phyloP scores from a whole-genome alignment of 2,888 invertebrate species.

The Polietes domitor region DNA sequence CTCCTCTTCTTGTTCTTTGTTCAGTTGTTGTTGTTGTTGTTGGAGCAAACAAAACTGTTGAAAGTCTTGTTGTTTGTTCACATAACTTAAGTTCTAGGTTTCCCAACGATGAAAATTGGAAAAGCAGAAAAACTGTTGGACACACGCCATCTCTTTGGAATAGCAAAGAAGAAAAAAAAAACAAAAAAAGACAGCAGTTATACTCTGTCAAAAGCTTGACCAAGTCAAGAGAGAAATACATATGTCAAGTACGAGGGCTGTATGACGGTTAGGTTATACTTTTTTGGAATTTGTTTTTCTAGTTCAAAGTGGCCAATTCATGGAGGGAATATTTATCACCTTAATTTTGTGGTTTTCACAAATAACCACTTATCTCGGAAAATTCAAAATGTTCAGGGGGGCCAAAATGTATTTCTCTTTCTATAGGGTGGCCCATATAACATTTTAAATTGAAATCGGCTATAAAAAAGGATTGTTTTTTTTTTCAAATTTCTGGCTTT shows the following conservation, averaged over 20 bases:
- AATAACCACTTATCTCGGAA: too few species aligned
- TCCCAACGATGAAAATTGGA: not conserved
- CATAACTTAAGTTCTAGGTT: not conserved
- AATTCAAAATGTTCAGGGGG: too few species aligned
- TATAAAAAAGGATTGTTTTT: too few species aligned
- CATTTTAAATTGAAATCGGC: too few species aligned
- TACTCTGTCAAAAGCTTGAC: constrained; percentile 34
- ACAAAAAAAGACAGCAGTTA: not conserved
- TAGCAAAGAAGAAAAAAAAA: too few species aligned
- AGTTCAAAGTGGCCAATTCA: too few species aligned
- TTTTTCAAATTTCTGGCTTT: too few species aligned
- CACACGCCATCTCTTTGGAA: constrained; percentile 54
- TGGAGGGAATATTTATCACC: too few species aligned
- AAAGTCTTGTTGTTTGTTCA: not conserved
- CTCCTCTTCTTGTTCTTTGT: not conserved
- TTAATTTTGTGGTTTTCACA: too few species aligned
- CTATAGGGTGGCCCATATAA: too few species aligned
- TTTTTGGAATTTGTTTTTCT: too few species aligned
- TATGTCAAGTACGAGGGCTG: not conserved
- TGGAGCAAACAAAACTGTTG: constrained; percentile 30
- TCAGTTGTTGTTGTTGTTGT: not conserved
- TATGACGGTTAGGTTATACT: not conserved
- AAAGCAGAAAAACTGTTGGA: constrained; percentile 38
- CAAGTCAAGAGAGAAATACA: constrained; percentile 30
- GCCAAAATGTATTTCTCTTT: too few species aligned